Evolutionary conservation across 2,113 vertebrate genomes (phyloP), one percentile per base, ranked within the genome.

Genomic region (Centropus unirufus): DNA sequence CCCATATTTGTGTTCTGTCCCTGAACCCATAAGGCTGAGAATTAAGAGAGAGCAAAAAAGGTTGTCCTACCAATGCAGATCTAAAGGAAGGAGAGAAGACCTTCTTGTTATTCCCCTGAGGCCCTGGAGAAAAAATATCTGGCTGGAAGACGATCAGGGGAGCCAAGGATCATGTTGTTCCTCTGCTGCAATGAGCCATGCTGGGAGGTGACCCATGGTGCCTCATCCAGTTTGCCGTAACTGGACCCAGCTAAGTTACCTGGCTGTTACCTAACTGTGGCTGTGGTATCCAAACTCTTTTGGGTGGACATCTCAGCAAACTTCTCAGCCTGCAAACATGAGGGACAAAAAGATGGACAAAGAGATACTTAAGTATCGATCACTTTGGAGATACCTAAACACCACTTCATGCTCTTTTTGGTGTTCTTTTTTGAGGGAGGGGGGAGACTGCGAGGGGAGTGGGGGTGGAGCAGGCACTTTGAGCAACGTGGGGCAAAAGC

Each of bases 161-260:
- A 40, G 2, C 5, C 32, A 86, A 5, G 46, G n/a, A 64, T 54
- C 32, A 40, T 5, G 26, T 14, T 47, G 20, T 4, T 87, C 17
- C 14, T 79, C 49, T 70, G 39, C 46, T 69, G 10, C 49, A 76
- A 61, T 0, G 1, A 68, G 8, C 17, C 36, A n/a, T 0, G 0
- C 0, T 61, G 36, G 39, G 32, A 59, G 1, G 20, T 70, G 39
- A 59, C 14, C 29, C 29, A 47, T 78, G 36, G n/a, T 29, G 80
- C 14, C 19, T 63, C 47, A 67, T 19, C 22, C 40, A 66, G 30
- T 18, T 32, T 4, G 5, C 26, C 0, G 0, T 21, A 62, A 42
- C 55, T 32, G 49, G 54, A 55, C 14, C 55, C 40, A 81, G 14
- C 7, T 84, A 39, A 78, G 58, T 27, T 62, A 26, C 14, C 4